A percentile compares a stretch with the other conserved stretches of the same genome.
Conservation (phyloP, 2,888 invertebrate species). For the Listrodromus nycthemerus region DNA sequence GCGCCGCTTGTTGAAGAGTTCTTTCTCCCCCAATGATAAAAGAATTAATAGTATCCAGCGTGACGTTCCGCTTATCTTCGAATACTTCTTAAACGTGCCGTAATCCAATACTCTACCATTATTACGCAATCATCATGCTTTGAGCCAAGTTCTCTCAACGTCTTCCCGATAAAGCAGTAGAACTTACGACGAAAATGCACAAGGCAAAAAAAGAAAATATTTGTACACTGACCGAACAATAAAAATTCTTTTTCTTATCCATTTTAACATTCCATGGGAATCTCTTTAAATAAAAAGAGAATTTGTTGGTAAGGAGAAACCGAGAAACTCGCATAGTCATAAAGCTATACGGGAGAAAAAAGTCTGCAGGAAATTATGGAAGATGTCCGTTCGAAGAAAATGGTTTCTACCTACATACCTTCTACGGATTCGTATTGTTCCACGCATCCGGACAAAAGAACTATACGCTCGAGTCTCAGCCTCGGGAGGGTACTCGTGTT, state of each 20-base stretch:
- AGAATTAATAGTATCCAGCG: neutral
- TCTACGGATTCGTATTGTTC: conserved; percentile 22
- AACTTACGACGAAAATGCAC: too few species aligned
- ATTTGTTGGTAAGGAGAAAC: neutral
- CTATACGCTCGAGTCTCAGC: conserved; percentile 21
- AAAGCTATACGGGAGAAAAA: neutral
- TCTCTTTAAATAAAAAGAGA: too few species aligned
- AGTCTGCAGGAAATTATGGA: neutral
- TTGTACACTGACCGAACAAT: too few species aligned
- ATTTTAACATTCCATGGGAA: too few species aligned
- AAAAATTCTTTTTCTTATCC: too few species aligned
- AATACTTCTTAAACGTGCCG: conserved; percentile 3
- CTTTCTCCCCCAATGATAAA: conserved; percentile 42
- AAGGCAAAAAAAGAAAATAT: too few species aligned
- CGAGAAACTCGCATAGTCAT: neutral
- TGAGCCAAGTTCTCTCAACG: neutral
- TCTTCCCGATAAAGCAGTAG: too few species aligned
- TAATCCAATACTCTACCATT: neutral
- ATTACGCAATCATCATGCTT: neutral
- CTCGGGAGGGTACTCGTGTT: conserved; percentile 18
- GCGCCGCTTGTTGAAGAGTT: conserved; percentile 15
- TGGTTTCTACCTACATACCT: neutral
- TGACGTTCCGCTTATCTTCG: conserved; percentile 10
- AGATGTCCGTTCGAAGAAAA: conserved; percentile 11
- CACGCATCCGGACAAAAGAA: conserved; percentile 29